Conservation (phyloP, 2,113 vertebrate genomes). For the Meleagris gallopavo region DNA sequence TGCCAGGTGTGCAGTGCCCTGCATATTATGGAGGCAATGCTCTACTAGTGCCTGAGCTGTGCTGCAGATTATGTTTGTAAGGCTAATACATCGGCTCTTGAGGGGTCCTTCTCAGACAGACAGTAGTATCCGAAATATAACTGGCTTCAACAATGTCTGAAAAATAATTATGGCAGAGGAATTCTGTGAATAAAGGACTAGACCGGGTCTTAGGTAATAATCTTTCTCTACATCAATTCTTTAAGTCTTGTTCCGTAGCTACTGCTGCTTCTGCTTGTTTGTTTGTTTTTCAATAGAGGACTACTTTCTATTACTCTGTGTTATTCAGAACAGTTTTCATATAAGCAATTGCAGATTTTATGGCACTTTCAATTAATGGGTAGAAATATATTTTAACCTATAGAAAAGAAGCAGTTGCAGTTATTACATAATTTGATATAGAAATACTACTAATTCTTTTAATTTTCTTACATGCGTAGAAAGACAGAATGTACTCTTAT, state of each 20-base stretch:
- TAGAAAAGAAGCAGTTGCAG: background rate
- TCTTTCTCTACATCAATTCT: background rate
- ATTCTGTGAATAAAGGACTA: background rate
- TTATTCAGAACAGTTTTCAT: background rate
- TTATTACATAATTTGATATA: background rate
- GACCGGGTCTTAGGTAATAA: background rate
- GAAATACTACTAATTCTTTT: background rate
- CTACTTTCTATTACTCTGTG: background rate
- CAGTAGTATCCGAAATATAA: rapidly evolving
- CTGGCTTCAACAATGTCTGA: background rate
- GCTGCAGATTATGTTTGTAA: background rate
- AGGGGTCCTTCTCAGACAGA: background rate
- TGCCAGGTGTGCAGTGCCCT: background rate
- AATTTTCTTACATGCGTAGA: background rate
- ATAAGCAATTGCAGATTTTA: background rate
- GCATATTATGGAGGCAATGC: background rate
- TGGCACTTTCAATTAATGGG: background rate
- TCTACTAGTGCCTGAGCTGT: rapidly evolving
- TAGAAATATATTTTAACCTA: background rate
- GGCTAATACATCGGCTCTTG: background rate
- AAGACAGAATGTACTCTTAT: background rate
- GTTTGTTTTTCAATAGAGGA: background rate
- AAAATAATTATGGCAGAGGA: background rate
- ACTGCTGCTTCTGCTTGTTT: background rate
- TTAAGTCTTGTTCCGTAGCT: background rate